A percentile compares a stretch with the other conserved stretches of the same genome.
phyloP scores from a whole-genome alignment of 1,140 invertebrate species.

The Drosophila serrata region DNA sequence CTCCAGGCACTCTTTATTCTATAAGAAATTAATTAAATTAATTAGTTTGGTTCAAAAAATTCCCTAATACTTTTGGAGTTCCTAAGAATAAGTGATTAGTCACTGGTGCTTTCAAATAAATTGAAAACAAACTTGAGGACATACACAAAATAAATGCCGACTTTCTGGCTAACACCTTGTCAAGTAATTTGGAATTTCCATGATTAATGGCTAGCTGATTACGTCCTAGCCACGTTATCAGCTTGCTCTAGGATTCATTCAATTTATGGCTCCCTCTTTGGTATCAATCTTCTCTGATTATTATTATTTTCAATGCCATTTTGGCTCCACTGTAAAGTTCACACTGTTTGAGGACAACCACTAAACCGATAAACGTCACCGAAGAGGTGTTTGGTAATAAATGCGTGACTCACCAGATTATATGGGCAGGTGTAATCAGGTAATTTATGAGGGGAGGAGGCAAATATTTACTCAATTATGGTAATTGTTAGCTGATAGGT shows the following conservation, averaged over 20 bases:
- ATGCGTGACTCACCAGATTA: slow-evolving; percentile 16
- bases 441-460: slow-evolving; percentile 7
- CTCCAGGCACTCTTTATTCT: neutral
- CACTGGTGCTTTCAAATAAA: neutral
- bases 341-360: slow-evolving; percentile 2
- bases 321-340: slow-evolving; percentile 8
- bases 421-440: slow-evolving; percentile 16
- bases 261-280: neutral
- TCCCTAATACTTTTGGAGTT: neutral
- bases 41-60: too few species aligned
- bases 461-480: slow-evolving; percentile 1
- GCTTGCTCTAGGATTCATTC: neutral
- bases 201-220: slow-evolving; percentile 8
- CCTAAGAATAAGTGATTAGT: neutral
- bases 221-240: slow-evolving; percentile 1
- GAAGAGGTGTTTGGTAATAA: slow-evolving; percentile 7
- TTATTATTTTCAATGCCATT: neutral
- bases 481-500: slow-evolving; percentile 21
- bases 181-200: neutral
- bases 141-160: neutral
- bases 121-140: neutral
- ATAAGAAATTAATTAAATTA: neutral
- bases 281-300: neutral
- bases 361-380: slow-evolving; percentile 19
- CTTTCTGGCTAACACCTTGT: slow-evolving; percentile 4